Base-by-base conservation (phyloP, 2,113 vertebrate genomes). In the Neotoma lepida region DNA sequence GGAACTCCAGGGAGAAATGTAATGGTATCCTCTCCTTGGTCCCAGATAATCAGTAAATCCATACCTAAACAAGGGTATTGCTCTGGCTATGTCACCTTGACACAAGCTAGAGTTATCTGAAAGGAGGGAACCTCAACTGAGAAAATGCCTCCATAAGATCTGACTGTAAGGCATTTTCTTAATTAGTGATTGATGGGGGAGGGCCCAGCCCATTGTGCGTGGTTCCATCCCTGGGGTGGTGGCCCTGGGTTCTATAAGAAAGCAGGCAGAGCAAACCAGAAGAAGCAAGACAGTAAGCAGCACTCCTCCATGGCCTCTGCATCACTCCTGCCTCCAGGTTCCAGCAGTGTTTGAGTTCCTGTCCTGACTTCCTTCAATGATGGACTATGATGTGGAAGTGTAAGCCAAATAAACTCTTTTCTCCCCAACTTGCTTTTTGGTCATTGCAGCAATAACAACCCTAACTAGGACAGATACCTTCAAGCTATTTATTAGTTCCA, bases 11-110 rank as follows among this genome's bases (percentile, higher is more conserved):
- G 12, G 26, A 49, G 22, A 49, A 76, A 56, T 4, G 17, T 24
- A 13, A 4, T 41, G 26, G 1, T 3, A 44, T 1, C 17, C 17
- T 5, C 33, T 66, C 18, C 26, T 74, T 39, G 49, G 1, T 56
- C 28, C 78, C 35, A 88, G 70, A 87, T 82, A 87, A 92, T 63
- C 24, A 92, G n/a, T 46, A 54, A 92, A 63, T 61, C 58, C 54
- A n/a, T 17, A 87, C 46, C 44, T 78, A 46, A 90, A 22, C 9
- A 54, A 66, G 56, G 24, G 33, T n/a, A 58, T n/a, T 78, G 33
- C 4, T 18, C 35, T 26, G 35, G 20, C 10, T 56, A 24, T 24
- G 51, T 80, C 51, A 80, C 24, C 33, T n/a, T 80, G 33, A 80
- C 77, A n/a, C 51, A 56, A 54, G 77, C 70, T 73, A 39, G 22